phyloP scores from a whole-genome alignment of 2,113 vertebrate species.

The Paramormyrops kingsleyae region DNA sequence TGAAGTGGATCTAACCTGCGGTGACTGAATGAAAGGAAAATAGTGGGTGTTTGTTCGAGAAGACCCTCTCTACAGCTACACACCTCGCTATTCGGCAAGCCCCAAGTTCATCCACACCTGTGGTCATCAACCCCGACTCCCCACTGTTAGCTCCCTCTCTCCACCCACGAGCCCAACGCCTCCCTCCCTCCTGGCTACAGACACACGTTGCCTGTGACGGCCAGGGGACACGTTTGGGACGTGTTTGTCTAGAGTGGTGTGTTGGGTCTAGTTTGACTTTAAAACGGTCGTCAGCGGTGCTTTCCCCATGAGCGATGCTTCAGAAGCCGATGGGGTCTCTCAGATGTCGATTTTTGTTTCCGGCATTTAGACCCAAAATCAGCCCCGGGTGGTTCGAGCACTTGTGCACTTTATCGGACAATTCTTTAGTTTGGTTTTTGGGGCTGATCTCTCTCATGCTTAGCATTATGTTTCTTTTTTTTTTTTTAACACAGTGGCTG shows the following conservation, averaged over 20 bases:
- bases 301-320: not conserved
- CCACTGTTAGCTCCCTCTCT: not conserved
- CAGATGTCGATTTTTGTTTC: constrained; percentile 4
- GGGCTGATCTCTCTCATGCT: constrained; percentile 25
- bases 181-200: not conserved
- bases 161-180: not conserved
- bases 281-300: not conserved
- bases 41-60: not conserved
- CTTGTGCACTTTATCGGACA: constrained; percentile 3
- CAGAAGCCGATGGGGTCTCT: not conserved
- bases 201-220: not conserved
- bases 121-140: not conserved
- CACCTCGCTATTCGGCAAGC: not conserved
- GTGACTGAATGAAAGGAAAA: not conserved
- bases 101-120: not conserved
- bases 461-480: constrained; percentile 10
- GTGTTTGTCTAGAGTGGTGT: constrained; percentile 13
- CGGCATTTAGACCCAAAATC: constrained; percentile 5
- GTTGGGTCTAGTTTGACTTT: constrained; percentile 16
- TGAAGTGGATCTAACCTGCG: constrained; percentile 9
- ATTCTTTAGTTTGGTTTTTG: constrained; percentile 24
- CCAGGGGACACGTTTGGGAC: not conserved
- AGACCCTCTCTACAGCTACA: not conserved
- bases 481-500: constrained; percentile 9
- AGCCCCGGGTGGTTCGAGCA: constrained; percentile 16